Base-by-base conservation (phyloP, 2,113 vertebrate genomes). In the Lepisosteus oculatus region DNA sequence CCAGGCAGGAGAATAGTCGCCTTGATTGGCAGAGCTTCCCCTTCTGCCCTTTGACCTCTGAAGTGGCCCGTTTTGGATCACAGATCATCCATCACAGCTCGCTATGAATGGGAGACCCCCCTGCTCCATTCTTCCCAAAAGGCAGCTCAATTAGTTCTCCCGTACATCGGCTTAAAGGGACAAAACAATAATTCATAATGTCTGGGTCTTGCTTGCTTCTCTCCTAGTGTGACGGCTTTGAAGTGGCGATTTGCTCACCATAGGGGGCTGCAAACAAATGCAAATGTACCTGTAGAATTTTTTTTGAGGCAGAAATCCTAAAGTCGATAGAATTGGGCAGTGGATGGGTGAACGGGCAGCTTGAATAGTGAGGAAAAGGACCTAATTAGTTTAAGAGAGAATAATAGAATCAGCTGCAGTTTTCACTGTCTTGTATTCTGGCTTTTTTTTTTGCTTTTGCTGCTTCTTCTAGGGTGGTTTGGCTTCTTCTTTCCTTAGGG, bases 141-240 rank as follows among this genome's bases (percentile, higher is more conserved):
- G 57, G 57, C 57, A 13, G 57, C 57, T 59, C 57, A 59, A 59
- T 59, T 59, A 59, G 57, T 59, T 59, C 57, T 59, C 57, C 12
- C 57, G 57, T 59, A 59, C 57, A 59, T 59, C 57, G 12, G 57
- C 57, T 59, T 59, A 59, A 15, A 6, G 57, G 57, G 57, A 59
- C 57, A 59, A 59, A 59, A 59, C 57, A 59, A 59, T 59, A 59
- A 59, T 59, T 59, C 57, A 59, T 59, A 59, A 59, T 59, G 57
- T 59, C n/a, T 59, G 12, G 57, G 57, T 59, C 57, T 59, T 59
- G 57, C 57, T 59, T 13, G 12, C 57, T 6, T 59, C 57, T 59
- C 57, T 13, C 57, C 57, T 59, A 13, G 57, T 59, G 57, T 59
- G 57, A 59, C 57, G 12, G 57, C 57, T 59, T 15, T 59, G 57